phyloP scores from a whole-genome alignment of 2,888 invertebrate genomes.

The Galerucella pusilla region DNA sequence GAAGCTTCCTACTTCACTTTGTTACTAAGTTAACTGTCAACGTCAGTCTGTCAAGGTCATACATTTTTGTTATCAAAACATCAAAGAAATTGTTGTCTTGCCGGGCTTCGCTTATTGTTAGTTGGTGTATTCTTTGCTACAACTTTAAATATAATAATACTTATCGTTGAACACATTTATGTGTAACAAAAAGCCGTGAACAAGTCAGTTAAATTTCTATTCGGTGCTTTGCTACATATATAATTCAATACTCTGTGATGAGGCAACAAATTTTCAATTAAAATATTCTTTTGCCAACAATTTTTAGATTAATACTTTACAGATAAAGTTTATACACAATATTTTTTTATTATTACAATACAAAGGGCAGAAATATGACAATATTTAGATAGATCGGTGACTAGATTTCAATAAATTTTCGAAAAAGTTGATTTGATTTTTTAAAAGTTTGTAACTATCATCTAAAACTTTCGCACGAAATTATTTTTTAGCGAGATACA shows the following conservation, averaged over 20 bases:
- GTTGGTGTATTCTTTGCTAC: no score
- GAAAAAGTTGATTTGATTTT: slow-evolving; percentile 1
- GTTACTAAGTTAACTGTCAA: no score
- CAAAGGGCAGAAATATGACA: slow-evolving; percentile 27
- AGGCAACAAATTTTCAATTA: slow-evolving; percentile 21
- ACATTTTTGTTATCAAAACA: no score
- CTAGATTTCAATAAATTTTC: slow-evolving; percentile 29
- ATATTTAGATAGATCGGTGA: slow-evolving; percentile 17
- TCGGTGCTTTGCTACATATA: no score
- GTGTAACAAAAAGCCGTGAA: no score
- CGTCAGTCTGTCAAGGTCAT: no score
- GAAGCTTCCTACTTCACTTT: no score
- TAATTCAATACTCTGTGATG: not conserved
- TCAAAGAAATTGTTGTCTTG: no score
- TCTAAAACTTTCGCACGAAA: slow-evolving; percentile 6
- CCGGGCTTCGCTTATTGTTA: no score
- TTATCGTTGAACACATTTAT: not conserved
- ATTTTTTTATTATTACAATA: slow-evolving; percentile 29
- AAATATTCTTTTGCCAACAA: slow-evolving; percentile 20
- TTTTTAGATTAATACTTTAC: slow-evolving; percentile 32
- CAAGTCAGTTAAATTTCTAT: not conserved
- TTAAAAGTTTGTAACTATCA: slow-evolving; percentile 13
- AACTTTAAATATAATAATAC: not conserved
- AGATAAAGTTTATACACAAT: slow-evolving; percentile 16
- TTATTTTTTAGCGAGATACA: not conserved